Base-by-base conservation (phyloP, 2,888 invertebrate species). In the Agrochola macilenta region DNA sequence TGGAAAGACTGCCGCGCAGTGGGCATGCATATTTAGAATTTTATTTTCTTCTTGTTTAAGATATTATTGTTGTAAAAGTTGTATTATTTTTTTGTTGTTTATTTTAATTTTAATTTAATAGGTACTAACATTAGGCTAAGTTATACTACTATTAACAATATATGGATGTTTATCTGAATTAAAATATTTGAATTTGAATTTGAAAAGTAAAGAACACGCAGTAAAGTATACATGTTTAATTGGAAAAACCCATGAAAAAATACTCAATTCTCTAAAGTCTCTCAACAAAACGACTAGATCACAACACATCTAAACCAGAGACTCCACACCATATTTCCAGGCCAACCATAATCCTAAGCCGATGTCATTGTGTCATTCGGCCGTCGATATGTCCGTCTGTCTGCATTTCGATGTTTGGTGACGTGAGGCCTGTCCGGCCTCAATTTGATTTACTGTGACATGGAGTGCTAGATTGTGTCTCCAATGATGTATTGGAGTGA, bases 401-500 rank as follows among this genome's bases (percentile, higher is more conserved):
- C 90, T 88, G 83, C 81, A 89, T 91, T 90, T 89, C 87, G 86
- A 80, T 79, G 85, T 79, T 72, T 66, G 83, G 85, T 88, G 90
- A 91, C 89, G 82, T 79, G 83, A 78, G 46, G 79, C 82, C 81
- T 90, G 91, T 91, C 92, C 83, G 79, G 79, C 79, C 78, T 79
- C 88, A 87, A 90, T 91, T 91, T 93, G 92, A 93, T 93, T 93
- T 92, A 93, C 87, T 77, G 88, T 82, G 84, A 82, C 81, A 80
- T 64, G 66, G 69, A 82, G 82, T 76, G 82, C 79, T 78, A 85
- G 85, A 84, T 84, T 74, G 82, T 85, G 87, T 84, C 88, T 69
- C 11, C 64, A 72, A 79, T 88, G 84, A 88, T 87, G 68, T 79
- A 83, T 87, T 74, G 70, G 39, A 77, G 69, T 73, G 73, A 68